These are phyloP conservation scores for Cryptoblepharus egeriae DNA, from an alignment of 2,797 vertebrate genomes.

Conservation along the genomic window DNA sequence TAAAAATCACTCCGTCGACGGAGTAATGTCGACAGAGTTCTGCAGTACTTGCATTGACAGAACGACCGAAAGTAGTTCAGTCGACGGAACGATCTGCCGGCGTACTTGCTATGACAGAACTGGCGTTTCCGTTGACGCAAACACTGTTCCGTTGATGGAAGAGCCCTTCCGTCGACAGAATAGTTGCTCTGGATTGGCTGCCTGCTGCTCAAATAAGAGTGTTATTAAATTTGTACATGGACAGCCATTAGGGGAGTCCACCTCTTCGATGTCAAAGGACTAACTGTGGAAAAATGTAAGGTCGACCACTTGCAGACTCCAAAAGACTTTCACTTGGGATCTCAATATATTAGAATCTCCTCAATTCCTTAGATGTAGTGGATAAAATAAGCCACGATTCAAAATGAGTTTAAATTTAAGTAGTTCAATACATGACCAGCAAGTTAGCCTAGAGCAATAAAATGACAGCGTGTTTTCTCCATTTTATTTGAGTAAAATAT, in stretches of 20 bases:
- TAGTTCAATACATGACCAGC: slow-evolving; percentile 3
- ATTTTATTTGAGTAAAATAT: slow-evolving; percentile 4
- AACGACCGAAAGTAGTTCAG: no score
- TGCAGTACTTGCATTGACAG: no score
- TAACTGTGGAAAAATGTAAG: not conserved
- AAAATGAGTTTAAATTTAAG: slow-evolving; percentile 23
- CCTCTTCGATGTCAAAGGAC: not conserved
- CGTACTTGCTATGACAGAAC: no score
- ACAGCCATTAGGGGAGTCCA: not conserved
- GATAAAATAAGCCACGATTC: not conserved
- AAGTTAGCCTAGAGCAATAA: not conserved
- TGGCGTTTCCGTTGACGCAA: no score
- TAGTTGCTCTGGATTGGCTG: no score
- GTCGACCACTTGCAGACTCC: not conserved
- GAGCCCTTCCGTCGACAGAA: no score
- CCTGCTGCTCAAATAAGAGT: not conserved
- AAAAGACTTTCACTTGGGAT: not conserved
- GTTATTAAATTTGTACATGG: not conserved
- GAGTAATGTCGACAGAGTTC: no score
- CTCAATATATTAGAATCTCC: not conserved
- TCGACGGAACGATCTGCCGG: no score
- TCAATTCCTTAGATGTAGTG: not conserved
- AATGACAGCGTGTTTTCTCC: not conserved
- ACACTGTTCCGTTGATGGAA: no score
- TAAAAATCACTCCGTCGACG: no score